phyloP scores from a whole-genome alignment of 2,113 vertebrate genomes.

The Datnioides undecimradiatus region DNA sequence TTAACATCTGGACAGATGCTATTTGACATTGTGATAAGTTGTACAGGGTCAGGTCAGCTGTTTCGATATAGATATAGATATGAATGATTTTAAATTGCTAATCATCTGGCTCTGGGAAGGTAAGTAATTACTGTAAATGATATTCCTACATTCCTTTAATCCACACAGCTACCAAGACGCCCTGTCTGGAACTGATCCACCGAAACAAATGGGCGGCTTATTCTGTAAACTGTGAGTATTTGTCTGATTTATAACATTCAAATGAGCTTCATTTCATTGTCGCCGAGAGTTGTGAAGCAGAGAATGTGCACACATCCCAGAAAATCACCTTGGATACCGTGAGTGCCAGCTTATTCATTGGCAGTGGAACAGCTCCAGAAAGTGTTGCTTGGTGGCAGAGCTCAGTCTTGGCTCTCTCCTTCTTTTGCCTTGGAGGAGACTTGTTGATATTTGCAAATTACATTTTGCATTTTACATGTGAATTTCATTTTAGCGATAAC shows the following conservation, averaged over 20 bases:
- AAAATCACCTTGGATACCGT: conserved; percentile 39
- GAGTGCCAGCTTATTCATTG: conserved; percentile 26
- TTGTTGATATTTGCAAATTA: conserved; percentile 56
- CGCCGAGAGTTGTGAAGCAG: conserved; percentile 3
- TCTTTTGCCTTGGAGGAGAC: conserved; percentile 41
- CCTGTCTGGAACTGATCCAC: neutral
- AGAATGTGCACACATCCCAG: conserved; percentile 37
- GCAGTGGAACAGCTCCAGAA: conserved; percentile 31
- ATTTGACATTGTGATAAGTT: too few relatives aligned
- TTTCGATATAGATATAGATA: too few relatives aligned
- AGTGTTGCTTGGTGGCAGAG: conserved; percentile 40
- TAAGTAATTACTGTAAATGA: too few relatives aligned
- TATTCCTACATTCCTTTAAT: neutral
- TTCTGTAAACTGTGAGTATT: neutral
- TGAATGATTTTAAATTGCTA: too few relatives aligned
- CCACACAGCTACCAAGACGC: neutral
- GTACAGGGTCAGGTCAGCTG: too few relatives aligned
- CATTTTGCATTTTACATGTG: conserved; percentile 22
- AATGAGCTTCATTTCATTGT: conserved; percentile 24
- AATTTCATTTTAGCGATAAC: conserved; percentile 34
- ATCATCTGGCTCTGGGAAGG: too few relatives aligned
- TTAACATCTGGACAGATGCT: too few relatives aligned
- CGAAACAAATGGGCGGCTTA: neutral
- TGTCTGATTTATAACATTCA: conserved; percentile 10
- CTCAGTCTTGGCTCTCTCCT: conserved; percentile 22